Conservation (phyloP, 1,140 invertebrate genomes). For the Octopus sinensis region DNA sequence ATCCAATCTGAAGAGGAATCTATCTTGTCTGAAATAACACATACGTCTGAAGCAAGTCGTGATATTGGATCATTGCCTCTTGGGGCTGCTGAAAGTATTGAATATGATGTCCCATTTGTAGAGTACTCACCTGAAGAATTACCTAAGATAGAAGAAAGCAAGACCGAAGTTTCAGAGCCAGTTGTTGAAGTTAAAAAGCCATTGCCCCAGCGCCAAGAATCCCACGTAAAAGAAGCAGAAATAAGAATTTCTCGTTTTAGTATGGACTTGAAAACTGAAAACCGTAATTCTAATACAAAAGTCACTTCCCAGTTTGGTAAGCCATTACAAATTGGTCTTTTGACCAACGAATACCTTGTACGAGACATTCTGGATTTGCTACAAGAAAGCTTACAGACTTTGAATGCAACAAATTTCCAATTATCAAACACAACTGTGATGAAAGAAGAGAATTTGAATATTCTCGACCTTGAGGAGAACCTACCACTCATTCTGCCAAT, state of each 20-base stretch:
- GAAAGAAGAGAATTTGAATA: background rate
- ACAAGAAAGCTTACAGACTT: conserved; percentile 47
- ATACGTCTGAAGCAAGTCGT: background rate
- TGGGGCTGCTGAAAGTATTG: background rate
- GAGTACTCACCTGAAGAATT: background rate
- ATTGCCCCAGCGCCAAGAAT: background rate
- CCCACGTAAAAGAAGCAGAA: background rate
- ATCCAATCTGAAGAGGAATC: conserved; percentile 22
- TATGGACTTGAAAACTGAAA: background rate
- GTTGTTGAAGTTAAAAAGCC: background rate
- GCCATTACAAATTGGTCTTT: conserved; percentile 40
- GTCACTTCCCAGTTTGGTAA: background rate
- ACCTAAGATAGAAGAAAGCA: background rate
- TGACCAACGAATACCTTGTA: conserved; percentile 52
- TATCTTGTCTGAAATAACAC: background rate
- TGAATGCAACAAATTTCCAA: conserved; percentile 38
- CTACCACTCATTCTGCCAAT: conserved; percentile 35
- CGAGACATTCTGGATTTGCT: conserved; percentile 51
- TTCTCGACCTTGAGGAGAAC: conserved; percentile 31
- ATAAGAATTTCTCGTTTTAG: background rate
- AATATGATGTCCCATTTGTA: conserved; percentile 10
- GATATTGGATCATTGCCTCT: background rate
- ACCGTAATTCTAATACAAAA: background rate
- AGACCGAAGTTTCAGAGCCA: background rate
- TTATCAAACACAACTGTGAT: conserved; percentile 28